Base-by-base conservation (phyloP, 2,797 vertebrate species). In the Microtus californicus region DNA sequence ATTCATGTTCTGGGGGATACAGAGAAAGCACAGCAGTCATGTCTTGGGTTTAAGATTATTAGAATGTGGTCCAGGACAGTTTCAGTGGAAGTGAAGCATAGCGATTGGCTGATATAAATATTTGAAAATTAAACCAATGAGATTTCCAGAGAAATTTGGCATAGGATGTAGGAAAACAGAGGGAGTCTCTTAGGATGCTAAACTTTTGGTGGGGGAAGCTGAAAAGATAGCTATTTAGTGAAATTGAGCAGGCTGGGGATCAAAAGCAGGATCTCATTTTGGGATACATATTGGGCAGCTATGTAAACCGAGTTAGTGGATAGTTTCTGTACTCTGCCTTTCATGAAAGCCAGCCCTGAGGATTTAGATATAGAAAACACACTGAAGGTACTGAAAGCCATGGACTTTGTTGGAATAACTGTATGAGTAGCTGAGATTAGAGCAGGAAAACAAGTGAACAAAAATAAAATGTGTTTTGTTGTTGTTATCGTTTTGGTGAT, bases 51-150 rank as follows among this genome's bases (percentile, higher is more conserved):
- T 71, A 80, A 37, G 25, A 85, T 73, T 59, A 61, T 40, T 15
- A 90, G 87, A 48, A n/a, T 29, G 69, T 78, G 48, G 3, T 25
- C 27, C 15, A 11, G 11, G 19, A 27, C 34, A 19, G 14, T 74
- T 67, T 93, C 65, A 74, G 34, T 59, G n/a, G 17, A 82, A n/a
- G 4, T 69, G 10, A 29, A 73, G 25, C 81, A 19, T 76, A 76
- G 48, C 7, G 14, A 78, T 63, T 63, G 48, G 71, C 29, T 88
- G 61, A 14, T 90, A 19, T 9, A 27, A 77, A 17, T 76, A 77
- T 73, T 97, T 80, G 74, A 65, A 91, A 90, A 74, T 25, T 45
- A 37, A 63, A 90, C 10, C 51, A 82, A 45, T 4, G 73, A 76
- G 5, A 88, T 71, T 90, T 90, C 6, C 5, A 69, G 48, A 85